Evolutionary conservation across 1,140 invertebrate species (phyloP).

Genomic region (Drosophila asahinai): DNA sequence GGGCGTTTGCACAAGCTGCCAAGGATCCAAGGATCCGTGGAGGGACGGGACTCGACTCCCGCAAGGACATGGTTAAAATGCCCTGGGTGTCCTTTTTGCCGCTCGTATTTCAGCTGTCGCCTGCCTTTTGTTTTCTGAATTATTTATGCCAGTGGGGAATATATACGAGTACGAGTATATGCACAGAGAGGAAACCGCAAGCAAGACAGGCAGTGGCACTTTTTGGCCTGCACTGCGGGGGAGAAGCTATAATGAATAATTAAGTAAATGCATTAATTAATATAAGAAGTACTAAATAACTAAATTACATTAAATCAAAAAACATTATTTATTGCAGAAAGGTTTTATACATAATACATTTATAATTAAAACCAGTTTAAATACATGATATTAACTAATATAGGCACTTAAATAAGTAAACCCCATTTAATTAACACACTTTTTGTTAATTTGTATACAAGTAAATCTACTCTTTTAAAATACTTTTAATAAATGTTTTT

Average conservation of each 20-base stretch:
- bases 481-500: no score
- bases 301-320: no score
- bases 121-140: slow-evolving; percentile 42
- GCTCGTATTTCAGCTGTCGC: slow-evolving; percentile 33
- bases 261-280: not conserved
- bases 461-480: no score
- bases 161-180: slow-evolving; percentile 1
- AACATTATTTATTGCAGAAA: no score
- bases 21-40: not conserved
- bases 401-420: no score
- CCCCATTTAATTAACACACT: no score
- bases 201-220: no score
- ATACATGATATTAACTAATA: no score
- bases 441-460: no score
- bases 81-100: slow-evolving; percentile 32
- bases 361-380: no score
- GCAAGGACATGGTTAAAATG: slow-evolving; percentile 39
- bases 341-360: no score
- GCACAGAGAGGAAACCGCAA: not conserved
- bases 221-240: not conserved
- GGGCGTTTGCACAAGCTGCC: slow-evolving; percentile 1
- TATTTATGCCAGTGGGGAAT: slow-evolving; percentile 43
- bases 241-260: not conserved
- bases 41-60: slow-evolving; percentile 4
- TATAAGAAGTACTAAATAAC: no score